A percentile compares a stretch with the other conserved stretches of the same genome.
phyloP scores from a whole-genome alignment of 2,888 invertebrate genomes.

The Eristalis pertinax region DNA sequence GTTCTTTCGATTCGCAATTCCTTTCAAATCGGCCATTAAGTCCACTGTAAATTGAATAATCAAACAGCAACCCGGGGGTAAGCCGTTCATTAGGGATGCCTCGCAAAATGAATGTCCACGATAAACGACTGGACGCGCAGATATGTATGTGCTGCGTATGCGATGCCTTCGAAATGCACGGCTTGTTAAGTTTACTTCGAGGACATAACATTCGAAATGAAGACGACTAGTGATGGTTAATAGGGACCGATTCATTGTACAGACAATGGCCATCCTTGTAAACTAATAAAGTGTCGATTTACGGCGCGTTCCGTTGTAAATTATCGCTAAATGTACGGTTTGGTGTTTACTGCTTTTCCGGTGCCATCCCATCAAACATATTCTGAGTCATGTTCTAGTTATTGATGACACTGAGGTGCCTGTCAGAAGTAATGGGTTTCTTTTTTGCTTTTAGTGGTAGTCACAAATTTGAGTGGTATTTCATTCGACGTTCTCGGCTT shows the following conservation, averaged over 20 bases:
- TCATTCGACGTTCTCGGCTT: not conserved
- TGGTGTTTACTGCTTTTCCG: constrained; percentile 22
- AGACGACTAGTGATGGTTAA: constrained; percentile 45
- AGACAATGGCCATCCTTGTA: not conserved
- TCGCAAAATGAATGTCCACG: constrained; percentile 13
- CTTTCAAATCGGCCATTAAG: not conserved
- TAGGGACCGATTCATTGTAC: constrained; percentile 22
- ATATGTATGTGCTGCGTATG: not conserved
- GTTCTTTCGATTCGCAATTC: not conserved
- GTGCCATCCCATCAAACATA: not conserved
- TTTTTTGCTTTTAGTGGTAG: not conserved
- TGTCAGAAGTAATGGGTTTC: not conserved
- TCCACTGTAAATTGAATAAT: not conserved
- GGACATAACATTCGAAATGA: constrained; percentile 31
- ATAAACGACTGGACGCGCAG: constrained; percentile 23
- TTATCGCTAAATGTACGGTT: constrained; percentile 11
- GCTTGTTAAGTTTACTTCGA: constrained; percentile 40
- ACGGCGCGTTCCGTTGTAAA: constrained; percentile 23
- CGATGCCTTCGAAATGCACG: constrained; percentile 24
- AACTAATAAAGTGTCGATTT: constrained; percentile 23
- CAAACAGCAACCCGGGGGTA: not conserved
- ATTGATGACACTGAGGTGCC: not conserved
- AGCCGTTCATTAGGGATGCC: constrained; percentile 27
- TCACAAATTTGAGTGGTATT: not conserved
- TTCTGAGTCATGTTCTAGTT: constrained; percentile 37